A percentile compares a stretch with the other conserved stretches of the same genome.
Conservation (phyloP, 2,113 vertebrate species). For the Narcine bancroftii region DNA sequence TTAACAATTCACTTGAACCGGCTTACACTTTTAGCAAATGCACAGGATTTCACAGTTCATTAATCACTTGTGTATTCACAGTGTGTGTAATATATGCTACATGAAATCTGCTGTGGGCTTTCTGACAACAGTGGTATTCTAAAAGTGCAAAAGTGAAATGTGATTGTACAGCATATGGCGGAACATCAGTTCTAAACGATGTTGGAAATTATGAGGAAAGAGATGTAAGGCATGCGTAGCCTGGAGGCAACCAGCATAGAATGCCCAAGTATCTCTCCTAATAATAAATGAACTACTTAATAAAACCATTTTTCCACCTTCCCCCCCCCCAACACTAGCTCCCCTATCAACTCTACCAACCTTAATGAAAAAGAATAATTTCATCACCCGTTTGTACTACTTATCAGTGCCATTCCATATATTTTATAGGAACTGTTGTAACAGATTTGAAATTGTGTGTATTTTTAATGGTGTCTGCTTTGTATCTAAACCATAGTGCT, state of each 20-base stretch:
- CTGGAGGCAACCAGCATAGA: neutral
- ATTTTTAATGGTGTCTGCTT: conserved; percentile 15
- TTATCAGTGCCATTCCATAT: neutral
- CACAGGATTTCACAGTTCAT: neutral
- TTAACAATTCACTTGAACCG: too few species aligned
- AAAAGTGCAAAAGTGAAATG: neutral
- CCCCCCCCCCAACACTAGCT: neutral
- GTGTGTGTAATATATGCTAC: neutral
- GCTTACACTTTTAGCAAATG: too few species aligned
- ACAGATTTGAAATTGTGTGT: neutral
- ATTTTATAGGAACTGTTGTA: neutral
- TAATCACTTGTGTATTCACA: neutral
- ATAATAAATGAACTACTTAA: neutral
- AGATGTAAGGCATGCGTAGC: neutral
- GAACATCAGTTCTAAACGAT: neutral
- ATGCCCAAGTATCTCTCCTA: neutral
- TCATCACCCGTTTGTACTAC: neutral
- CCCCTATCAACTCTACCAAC: neutral
- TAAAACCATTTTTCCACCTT: too few species aligned
- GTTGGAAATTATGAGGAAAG: neutral
- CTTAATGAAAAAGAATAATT: too few species aligned
- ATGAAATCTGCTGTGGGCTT: neutral
- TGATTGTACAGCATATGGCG: neutral
- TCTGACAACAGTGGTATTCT: neutral
- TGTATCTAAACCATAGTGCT: neutral